Percentiles rank a stretch among this genome's conserved stretches.
These are phyloP conservation scores for Drosophila pallidifrons DNA, from an alignment of 1,140 invertebrate species.

Conservation along the genomic window DNA sequence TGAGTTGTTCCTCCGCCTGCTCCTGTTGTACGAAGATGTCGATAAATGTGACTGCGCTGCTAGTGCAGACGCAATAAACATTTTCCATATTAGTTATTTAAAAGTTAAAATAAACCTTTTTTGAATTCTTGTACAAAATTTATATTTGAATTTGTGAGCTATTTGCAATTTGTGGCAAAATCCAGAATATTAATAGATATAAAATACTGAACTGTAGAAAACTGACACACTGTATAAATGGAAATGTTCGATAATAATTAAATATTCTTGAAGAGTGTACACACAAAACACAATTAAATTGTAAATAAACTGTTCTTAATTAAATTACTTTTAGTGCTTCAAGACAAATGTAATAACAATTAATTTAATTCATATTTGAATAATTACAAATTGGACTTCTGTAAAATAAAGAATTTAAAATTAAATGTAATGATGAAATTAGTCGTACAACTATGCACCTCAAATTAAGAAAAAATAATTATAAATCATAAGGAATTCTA, in stretches of 20 bases:
- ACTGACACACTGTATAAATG: neutral
- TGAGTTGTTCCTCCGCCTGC: neutral
- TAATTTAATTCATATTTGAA: no score
- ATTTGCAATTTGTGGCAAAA: neutral
- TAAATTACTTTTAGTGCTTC: no score
- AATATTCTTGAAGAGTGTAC: no score
- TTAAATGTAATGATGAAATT: no score
- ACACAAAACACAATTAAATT: no score
- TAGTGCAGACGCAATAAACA: constrained; percentile 17
- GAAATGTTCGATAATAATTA: no score
- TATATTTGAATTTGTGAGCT: neutral
- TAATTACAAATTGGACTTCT: no score
- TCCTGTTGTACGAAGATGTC: neutral
- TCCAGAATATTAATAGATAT: neutral
- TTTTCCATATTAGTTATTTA: constrained; percentile 2
- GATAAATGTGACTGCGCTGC: neutral
- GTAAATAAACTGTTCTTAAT: no score
- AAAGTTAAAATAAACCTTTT: neutral
- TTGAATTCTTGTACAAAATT: neutral
- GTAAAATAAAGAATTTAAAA: no score
- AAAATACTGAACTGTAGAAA: neutral
- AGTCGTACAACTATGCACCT: no score
- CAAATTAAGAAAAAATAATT: no score
- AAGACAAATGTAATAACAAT: no score
- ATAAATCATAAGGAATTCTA: neutral